These are phyloP conservation scores for Amniataba percoides DNA, from an alignment of 2,797 vertebrate species.

Conservation along the genomic window DNA sequence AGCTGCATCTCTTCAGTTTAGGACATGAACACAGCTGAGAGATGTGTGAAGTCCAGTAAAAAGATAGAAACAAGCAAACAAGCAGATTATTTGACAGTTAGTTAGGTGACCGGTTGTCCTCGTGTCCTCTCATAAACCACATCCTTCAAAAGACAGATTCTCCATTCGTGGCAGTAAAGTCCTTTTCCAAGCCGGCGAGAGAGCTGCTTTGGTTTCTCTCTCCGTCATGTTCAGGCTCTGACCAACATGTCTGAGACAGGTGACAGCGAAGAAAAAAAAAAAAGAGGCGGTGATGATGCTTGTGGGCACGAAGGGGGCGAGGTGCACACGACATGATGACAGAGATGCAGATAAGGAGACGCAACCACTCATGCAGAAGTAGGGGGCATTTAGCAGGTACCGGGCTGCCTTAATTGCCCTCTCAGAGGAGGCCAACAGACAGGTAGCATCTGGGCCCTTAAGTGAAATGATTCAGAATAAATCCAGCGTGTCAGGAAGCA, in stretches of 20 bases:
- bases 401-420: conserved; percentile 75
- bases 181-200: neutral
- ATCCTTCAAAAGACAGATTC: neutral
- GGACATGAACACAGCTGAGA: neutral
- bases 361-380: conserved; percentile 75
- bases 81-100: no score
- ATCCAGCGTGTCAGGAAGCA: conserved; percentile 79
- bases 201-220: neutral
- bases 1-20: conserved; percentile 55
- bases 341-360: conserved; percentile 64
- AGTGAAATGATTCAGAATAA: conserved; percentile 89
- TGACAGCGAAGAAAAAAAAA: conserved; percentile 24
- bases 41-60: neutral
- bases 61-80: neutral
- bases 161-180: neutral
- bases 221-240: conserved; percentile 15
- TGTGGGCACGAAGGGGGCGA: conserved; percentile 64
- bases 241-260: conserved; percentile 12
- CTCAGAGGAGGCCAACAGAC: conserved; percentile 66
- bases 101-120: neutral
- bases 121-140: neutral
- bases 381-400: conserved; percentile 77
- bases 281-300: conserved; percentile 54
- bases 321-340: conserved; percentile 70
- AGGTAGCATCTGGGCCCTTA: conserved; percentile 80